Percentiles rank a stretch among this genome's conserved stretches.
phyloP scores from a whole-genome alignment of 1,140 invertebrate species.

The Nymphalis io region DNA sequence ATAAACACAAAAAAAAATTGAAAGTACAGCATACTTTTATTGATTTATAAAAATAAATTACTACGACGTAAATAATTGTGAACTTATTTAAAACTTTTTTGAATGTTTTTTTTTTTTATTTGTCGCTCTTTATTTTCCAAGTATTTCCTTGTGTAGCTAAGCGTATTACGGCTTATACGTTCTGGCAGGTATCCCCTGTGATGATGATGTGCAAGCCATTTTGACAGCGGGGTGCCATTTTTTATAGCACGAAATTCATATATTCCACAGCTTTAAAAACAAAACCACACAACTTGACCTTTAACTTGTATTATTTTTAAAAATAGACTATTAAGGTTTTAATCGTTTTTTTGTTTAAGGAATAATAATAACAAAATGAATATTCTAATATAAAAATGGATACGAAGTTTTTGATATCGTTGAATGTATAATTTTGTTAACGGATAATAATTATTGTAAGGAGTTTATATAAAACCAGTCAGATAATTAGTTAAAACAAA shows the following conservation, averaged over 20 bases:
- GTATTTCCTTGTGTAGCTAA: not conserved
- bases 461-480: no score
- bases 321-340: not conserved
- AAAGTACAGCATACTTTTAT: no score
- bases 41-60: no score
- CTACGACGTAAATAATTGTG: no score
- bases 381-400: no score
- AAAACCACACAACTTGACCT: slow-evolving; percentile 3
- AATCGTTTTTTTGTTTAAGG: not conserved
- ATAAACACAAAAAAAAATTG: no score
- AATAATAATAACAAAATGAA: no score
- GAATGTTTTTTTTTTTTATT: not conserved
- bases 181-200: not conserved
- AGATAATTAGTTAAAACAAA: no score
- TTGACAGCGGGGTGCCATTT: not conserved
- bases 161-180: not conserved
- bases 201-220: not conserved
- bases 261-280: not conserved
- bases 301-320: not conserved
- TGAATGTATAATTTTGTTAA: no score
- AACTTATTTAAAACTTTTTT: no score
- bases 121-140: not conserved
- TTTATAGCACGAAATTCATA: not conserved
- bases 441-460: no score
- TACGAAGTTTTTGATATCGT: no score